These are phyloP conservation scores for Amblyjoppa proteus DNA, from an alignment of 2,888 invertebrate species.

Conservation along the genomic window DNA sequence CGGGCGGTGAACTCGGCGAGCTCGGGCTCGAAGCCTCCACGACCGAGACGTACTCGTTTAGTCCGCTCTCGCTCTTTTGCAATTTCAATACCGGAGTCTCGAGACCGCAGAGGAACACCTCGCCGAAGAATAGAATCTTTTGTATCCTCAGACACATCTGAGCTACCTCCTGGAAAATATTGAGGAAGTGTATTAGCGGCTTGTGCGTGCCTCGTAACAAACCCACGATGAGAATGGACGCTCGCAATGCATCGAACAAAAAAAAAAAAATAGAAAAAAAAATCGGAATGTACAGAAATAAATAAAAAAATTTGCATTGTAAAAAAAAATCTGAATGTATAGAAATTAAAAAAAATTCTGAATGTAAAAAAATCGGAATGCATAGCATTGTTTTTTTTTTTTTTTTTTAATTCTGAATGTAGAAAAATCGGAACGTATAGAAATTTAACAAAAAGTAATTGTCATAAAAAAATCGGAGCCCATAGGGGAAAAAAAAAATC, in stretches of 20 bases:
- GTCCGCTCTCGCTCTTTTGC: slow-evolving; percentile 88
- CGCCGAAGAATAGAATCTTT: slow-evolving; percentile 93
- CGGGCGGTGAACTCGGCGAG: slow-evolving; percentile 86
- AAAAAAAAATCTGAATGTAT: too few species aligned
- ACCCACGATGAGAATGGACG: neutral
- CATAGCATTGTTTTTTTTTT: too few species aligned
- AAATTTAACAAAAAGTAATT: too few species aligned
- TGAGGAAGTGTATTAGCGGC: slow-evolving; percentile 11
- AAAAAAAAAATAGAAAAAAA: neutral
- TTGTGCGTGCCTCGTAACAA: neutral
- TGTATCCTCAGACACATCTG: slow-evolving; percentile 91
- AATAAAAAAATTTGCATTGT: too few species aligned
- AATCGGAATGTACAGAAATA: neutral
- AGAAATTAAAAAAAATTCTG: neutral
- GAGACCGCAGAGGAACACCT: slow-evolving; percentile 93
- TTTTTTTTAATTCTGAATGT: too few species aligned
- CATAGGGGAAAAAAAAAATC: neutral
- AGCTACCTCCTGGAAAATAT: slow-evolving; percentile 88
- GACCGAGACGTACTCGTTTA: slow-evolving; percentile 90
- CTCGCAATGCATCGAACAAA: too few species aligned
- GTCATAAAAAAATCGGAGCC: too few species aligned
- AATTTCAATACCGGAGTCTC: slow-evolving; percentile 94
- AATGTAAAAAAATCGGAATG: too few species aligned
- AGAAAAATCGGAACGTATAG: too few species aligned
- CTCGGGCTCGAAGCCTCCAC: slow-evolving; percentile 87